Base-by-base conservation (phyloP, 2,888 invertebrate genomes). In the Ophion slaviceki region DNA sequence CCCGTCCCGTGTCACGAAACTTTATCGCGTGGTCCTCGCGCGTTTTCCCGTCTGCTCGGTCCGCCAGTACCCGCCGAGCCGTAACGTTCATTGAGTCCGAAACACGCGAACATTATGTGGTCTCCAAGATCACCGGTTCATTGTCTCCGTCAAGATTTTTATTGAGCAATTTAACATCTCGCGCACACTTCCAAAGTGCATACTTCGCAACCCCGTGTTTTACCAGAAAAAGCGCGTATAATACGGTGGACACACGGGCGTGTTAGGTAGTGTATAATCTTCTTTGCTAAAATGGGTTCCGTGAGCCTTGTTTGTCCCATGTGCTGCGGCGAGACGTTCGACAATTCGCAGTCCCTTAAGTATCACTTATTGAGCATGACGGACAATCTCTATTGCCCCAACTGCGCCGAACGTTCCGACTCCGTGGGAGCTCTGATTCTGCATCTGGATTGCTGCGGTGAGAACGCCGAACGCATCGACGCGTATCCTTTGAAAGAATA, bases 291-390 rank as follows among this genome's bases (percentile, higher is more conserved):
- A 90, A 96, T 96, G 96, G 95, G 95, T 91, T 94, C 95, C 80
- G 89, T 94, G 91, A 92, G 91, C 89, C 91, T 95, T 90, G 91
- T 94, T 87, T 96, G 96, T 89, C 96, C 96, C 61, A 94, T 96
- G 92, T 96, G 96, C 92, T 96, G 96, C 90, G 95, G 95, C 85
- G 95, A 95, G 91, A 95, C 94, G 81, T 96, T 96, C 94, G 92
- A 94, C 85, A 95, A 95, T 82, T 95, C 95, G 86, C 93, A 95
- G 86, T 93, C 94, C 20, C 91, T 95, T 67, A 95, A 95, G 91
- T 93, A 94, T 90, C 95, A 94, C 94, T 95, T 94, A 88, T 94
- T 94, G 90, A 95, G 93, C 90, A 94, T 96, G 90, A 93, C 95
- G 40, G 95, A 95, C 91, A 96, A 96, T 93, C 91, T 96, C 82